phyloP scores from a whole-genome alignment of 2,797 vertebrate species.

The Lepidocolaptes lacrymiger region DNA sequence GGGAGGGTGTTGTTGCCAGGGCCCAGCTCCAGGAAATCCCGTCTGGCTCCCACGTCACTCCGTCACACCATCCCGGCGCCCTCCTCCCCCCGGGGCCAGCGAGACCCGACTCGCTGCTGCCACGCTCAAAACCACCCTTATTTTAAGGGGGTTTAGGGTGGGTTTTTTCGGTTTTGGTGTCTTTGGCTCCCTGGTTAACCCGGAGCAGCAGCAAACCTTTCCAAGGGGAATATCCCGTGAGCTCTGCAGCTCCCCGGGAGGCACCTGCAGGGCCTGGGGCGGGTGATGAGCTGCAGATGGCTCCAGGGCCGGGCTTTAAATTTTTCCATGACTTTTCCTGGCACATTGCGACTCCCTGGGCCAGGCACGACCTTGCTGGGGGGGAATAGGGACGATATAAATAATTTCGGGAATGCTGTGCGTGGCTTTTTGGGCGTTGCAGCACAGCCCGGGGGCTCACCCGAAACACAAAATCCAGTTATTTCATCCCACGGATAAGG shows the following conservation, averaged over 20 bases:
- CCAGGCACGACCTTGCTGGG: not conserved
- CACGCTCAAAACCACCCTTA: not conserved
- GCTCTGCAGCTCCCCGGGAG: not conserved
- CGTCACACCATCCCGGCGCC: not conserved
- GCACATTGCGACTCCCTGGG: not conserved
- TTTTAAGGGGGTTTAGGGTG: not conserved
- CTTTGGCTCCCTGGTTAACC: fast-evolving
- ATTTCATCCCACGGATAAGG: not conserved
- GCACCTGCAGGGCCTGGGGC: not conserved
- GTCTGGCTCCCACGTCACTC: not conserved
- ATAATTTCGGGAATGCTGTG: not conserved
- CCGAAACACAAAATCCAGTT: not conserved
- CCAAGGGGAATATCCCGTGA: not conserved
- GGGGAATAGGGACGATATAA: not conserved
- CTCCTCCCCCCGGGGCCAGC: not conserved
- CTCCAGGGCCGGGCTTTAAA: not conserved
- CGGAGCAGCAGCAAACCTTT: not conserved
- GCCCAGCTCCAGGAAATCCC: not conserved
- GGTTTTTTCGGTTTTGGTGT: not conserved
- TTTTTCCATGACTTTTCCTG: not conserved
- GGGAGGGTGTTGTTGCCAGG: not conserved
- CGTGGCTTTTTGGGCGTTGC: not conserved
- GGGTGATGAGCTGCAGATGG: not conserved
- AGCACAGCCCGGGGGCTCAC: not conserved
- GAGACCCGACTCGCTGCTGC: not conserved